Evolutionary conservation across 2,888 invertebrate species (phyloP).

Genomic region (Eretmocerus hayati): DNA sequence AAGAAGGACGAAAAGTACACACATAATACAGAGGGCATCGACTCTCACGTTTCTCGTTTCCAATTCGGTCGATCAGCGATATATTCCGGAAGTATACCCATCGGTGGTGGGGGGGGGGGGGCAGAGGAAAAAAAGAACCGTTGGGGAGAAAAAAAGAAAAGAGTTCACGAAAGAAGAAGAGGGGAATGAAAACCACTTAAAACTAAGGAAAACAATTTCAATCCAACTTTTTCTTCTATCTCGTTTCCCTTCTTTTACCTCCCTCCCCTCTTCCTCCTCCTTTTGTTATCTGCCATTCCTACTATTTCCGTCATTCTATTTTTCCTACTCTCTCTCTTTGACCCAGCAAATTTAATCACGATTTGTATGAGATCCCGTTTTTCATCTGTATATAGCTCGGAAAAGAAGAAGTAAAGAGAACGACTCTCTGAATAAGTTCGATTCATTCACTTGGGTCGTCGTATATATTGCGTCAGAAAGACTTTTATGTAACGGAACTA

Average conservation of each 20-base stretch:
- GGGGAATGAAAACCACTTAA: constrained; percentile 32
- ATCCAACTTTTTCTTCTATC: constrained; percentile 33
- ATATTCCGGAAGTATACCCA: not conserved
- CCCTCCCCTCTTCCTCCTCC: constrained; percentile 2
- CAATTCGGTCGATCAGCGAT: constrained; percentile 28
- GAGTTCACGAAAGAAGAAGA: too few relatives aligned
- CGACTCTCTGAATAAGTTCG: too few relatives aligned
- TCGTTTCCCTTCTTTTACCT: constrained; percentile 27
- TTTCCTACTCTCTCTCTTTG: not conserved
- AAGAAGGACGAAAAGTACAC: not conserved
- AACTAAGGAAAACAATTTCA: constrained; percentile 39
- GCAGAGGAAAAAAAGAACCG: constrained; percentile 17
- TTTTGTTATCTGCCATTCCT: not conserved
- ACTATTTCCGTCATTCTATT: not conserved
- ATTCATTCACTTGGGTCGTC: too few relatives aligned
- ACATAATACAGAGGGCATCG: constrained; percentile 15
- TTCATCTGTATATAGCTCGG: not conserved
- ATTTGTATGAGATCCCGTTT: not conserved
- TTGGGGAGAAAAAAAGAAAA: constrained; percentile 29
- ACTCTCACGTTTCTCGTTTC: constrained; percentile 24
- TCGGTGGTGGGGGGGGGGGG: not conserved
- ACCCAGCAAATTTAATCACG: constrained; percentile 4
- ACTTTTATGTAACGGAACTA: too few relatives aligned
- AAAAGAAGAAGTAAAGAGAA: too few relatives aligned
- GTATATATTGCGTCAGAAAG: too few relatives aligned